A percentile compares a stretch with the other conserved stretches of the same genome.
Conservation (phyloP, 2,888 invertebrate genomes). For the Phytoseiulus persimilis region DNA sequence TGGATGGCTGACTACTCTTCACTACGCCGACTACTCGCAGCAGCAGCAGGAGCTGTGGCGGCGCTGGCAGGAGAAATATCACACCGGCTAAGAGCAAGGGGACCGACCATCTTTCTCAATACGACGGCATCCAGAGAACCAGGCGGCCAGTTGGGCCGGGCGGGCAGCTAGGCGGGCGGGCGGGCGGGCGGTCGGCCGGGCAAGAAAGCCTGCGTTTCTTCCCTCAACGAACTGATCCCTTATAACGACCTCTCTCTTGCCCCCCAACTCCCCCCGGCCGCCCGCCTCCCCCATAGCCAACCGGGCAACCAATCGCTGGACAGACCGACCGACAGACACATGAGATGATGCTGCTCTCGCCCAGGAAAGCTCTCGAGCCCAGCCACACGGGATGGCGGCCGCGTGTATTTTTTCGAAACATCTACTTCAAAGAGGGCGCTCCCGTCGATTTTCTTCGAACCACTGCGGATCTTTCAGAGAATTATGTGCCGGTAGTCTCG, state of each 20-base stretch:
- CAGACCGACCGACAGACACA: neutral
- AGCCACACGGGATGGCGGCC: neutral
- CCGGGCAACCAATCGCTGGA: neutral
- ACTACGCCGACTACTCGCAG: neutral
- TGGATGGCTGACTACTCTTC: neutral
- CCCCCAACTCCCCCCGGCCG: neutral
- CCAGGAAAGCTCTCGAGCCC: neutral
- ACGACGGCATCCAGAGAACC: constrained; percentile 5
- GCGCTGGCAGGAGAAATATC: neutral
- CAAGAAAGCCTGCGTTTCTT: constrained; percentile 5
- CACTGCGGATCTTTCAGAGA: constrained; percentile 16
- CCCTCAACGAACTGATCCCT: neutral
- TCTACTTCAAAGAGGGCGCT: constrained; percentile 36
- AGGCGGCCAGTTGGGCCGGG: neutral
- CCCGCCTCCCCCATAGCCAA: no score
- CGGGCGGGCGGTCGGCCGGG: neutral
- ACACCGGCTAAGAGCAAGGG: constrained; percentile 5
- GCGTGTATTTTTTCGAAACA: neutral
- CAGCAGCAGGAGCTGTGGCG: neutral
- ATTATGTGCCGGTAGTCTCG: constrained; percentile 20
- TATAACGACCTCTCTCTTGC: constrained; percentile 5
- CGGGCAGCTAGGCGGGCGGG: neutral
- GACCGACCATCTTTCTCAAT: constrained; percentile 5
- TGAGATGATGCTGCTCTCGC: neutral
- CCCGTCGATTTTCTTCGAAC: constrained; percentile 22